Base-by-base conservation (phyloP, 2,888 invertebrate species). In the Chaetoderma sp. region DNA sequence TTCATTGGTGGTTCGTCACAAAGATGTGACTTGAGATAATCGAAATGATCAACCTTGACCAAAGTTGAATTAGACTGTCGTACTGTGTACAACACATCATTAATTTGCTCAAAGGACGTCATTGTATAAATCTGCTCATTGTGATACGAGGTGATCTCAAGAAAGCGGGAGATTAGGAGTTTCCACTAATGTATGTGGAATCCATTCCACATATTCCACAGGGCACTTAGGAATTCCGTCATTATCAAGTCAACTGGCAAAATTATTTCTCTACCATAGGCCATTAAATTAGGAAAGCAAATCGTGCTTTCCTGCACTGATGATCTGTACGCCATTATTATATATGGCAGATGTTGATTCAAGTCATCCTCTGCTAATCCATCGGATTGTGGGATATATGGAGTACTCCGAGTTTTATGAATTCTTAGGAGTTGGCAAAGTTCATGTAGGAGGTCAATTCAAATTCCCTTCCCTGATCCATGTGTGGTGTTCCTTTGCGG, bases 241-340 rank as follows among this genome's bases (percentile, higher is more conserved):
- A 18, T 8, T 23, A 25, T n/a, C 39, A 68, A 27, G 28, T 73
- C 68, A 25, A 70, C 32, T 10, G 71, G 71, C n/a, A 18, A 73
- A 36, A 23, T 45, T 42, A 49, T 27, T 50, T 60, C 49, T 30
- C 49, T 21, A 18, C 60, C 60, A 4, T 49, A 27, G 33, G 33
- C 50, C 27, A 60, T 4, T 16, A n/a, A 6, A 21, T 49, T 49
- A 30, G 60, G 60, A 25, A 50, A 45, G 6, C 25, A 23, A 10
- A 8, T 10, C 10, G 49, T 60, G 33, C 23, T 27, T 13, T 47
- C 60, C 5, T 60, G 60, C 21, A 5, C 49, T 8, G 45, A 13
- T 42, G 60, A 8, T 32, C 49, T 13, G 30, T 49, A 60, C 4
- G 60, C 47, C 60, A 60, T 60, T n/a, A n/a, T n/a, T n/a, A n/a